Evolutionary conservation across 2,797 vertebrate species (phyloP).

Genomic region (Dicrostonyx torquatus): DNA sequence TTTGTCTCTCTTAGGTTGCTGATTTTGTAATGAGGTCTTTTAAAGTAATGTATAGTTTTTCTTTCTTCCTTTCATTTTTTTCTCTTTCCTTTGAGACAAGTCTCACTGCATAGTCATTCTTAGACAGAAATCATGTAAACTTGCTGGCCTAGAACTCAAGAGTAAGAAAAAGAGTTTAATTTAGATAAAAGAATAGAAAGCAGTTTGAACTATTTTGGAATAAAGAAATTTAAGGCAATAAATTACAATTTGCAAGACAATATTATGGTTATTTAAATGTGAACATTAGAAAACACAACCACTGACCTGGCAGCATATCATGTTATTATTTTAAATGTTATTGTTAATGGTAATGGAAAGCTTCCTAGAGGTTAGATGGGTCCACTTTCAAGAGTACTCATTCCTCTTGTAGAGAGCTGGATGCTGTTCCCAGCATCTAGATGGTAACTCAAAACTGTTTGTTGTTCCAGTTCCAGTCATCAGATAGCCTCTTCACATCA

Average conservation of each 20-base stretch:
- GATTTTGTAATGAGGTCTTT: background rate
- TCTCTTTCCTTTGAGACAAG: background rate
- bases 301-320: background rate
- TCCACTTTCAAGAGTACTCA: background rate
- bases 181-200: background rate
- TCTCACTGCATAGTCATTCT: background rate
- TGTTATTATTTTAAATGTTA: background rate
- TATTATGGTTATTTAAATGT: background rate
- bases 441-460: background rate
- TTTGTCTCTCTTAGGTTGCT: background rate
- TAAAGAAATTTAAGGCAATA: background rate
- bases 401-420: background rate
- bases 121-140: background rate
- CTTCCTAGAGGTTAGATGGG: background rate
- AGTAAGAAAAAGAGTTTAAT: slow-evolving; percentile 7
- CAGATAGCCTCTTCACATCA: too few relatives aligned
- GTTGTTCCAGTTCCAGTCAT: background rate
- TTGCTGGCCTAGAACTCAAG: background rate
- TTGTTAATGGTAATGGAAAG: background rate
- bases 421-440: background rate
- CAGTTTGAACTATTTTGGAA: background rate
- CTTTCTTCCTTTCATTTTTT: background rate
- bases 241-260: background rate
- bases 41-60: background rate
- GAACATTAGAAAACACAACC: background rate